Conservation (phyloP, 2,797 vertebrate genomes). For the Pseudochirops corinnae region DNA sequence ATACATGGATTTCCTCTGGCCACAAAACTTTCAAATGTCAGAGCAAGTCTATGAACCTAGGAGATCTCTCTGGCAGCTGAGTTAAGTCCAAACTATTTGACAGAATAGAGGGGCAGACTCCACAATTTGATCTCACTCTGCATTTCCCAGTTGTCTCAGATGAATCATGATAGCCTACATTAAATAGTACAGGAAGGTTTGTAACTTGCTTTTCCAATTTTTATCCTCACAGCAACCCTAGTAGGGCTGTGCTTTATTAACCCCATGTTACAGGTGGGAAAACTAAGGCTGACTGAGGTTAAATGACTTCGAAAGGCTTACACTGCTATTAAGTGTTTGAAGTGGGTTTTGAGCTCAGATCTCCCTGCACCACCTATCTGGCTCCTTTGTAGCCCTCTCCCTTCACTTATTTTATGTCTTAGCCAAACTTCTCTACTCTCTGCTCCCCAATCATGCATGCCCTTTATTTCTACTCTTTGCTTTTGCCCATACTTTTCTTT, state of each 20-base stretch:
- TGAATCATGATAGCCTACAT: neutral
- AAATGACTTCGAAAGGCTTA: neutral
- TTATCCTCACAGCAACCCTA: neutral
- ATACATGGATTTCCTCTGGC: neutral
- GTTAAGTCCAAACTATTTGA: neutral
- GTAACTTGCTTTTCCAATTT: neutral
- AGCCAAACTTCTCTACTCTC: neutral
- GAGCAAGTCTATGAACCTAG: neutral
- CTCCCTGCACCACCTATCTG: neutral
- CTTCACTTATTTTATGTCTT: too few relatives aligned
- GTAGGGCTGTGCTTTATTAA: neutral
- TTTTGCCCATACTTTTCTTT: neutral
- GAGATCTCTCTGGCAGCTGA: neutral
- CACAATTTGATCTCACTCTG: neutral
- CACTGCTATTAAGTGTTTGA: neutral
- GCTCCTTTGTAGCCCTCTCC: neutral
- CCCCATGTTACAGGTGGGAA: neutral
- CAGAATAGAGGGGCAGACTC: neutral
- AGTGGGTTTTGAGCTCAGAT: neutral
- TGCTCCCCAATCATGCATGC: neutral
- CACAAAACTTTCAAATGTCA: neutral
- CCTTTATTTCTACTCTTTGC: neutral
- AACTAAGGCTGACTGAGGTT: neutral
- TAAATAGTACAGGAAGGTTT: neutral
- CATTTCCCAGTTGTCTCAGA: neutral